Evolutionary conservation across 2,888 invertebrate genomes (phyloP).

Genomic region (Agrotis clavis): DNA sequence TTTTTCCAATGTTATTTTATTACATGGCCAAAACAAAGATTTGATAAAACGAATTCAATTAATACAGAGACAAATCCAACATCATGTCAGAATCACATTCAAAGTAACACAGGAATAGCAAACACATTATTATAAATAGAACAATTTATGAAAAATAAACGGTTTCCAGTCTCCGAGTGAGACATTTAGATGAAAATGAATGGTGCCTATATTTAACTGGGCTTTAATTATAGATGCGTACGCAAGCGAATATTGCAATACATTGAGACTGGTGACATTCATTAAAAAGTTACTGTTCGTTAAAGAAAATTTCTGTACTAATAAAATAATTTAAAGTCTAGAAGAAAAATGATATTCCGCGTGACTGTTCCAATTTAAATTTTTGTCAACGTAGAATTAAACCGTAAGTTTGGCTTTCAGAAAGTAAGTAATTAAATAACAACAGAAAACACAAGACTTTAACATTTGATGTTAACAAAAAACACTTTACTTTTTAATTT

Average conservation of each 20-base stretch:
- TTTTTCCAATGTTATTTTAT: background rate
- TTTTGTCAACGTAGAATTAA: too few species aligned
- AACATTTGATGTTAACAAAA: too few species aligned
- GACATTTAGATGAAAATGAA: slow-evolving; percentile 59
- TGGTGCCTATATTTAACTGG: slow-evolving; percentile 55
- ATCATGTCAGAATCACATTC: slow-evolving; percentile 26
- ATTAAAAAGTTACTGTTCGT: slow-evolving; percentile 35
- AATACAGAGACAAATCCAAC: slow-evolving; percentile 18
- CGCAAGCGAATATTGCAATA: slow-evolving; percentile 54
- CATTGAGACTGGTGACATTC: slow-evolving; percentile 52
- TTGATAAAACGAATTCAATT: background rate
- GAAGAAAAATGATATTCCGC: too few species aligned
- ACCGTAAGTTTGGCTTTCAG: too few species aligned
- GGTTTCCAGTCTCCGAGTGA: slow-evolving; percentile 47
- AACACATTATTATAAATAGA: slow-evolving; percentile 48
- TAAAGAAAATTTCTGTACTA: background rate
- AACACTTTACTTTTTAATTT: too few species aligned
- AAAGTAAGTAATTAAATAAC: too few species aligned
- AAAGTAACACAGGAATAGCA: slow-evolving; percentile 37
- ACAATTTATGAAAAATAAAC: slow-evolving; percentile 52
- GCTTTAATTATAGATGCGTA: slow-evolving; percentile 62
- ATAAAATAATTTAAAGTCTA: background rate
- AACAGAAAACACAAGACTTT: too few species aligned
- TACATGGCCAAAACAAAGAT: background rate
- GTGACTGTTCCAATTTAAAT: too few species aligned